A percentile compares a stretch with the other conserved stretches of the same genome.
These are phyloP conservation scores for Muscidifurax raptorellus DNA, from an alignment of 1,140 invertebrate genomes.

Conservation along the genomic window DNA sequence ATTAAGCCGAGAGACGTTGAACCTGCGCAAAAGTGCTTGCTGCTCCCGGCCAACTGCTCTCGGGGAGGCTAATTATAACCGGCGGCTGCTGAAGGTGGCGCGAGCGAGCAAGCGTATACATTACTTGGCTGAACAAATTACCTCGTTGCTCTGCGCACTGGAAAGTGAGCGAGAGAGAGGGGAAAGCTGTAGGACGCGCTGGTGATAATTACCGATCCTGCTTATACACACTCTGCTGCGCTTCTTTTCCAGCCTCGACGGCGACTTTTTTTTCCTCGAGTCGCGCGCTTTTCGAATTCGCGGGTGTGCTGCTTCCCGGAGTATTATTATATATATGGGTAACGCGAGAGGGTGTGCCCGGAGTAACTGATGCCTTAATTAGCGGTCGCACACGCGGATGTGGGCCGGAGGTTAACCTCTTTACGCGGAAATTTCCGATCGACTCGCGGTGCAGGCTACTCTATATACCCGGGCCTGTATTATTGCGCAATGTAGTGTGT, in stretches of 20 bases:
- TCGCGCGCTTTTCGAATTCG: not conserved
- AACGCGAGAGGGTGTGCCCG: not conserved
- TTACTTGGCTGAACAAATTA: conserved; percentile 66
- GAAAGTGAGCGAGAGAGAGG: conserved; percentile 20
- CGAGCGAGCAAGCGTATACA: conserved; percentile 36
- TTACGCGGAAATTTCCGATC: not conserved
- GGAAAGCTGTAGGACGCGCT: conserved; percentile 44
- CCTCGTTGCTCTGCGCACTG: conserved; percentile 59
- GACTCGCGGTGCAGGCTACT: not conserved
- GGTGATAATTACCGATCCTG: conserved; percentile 64
- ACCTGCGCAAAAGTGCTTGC: conserved; percentile 53
- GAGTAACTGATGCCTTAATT: conserved; percentile 39
- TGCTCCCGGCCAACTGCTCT: conserved; percentile 51
- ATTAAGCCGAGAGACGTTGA: conserved; percentile 56
- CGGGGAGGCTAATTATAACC: conserved; percentile 65
- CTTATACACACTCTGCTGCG: conserved; percentile 10
- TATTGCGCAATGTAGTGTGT: not conserved
- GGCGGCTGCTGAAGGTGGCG: conserved; percentile 59
- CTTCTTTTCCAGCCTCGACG: not conserved
- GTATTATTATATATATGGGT: not conserved
- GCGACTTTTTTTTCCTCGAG: not conserved
- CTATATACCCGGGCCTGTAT: not conserved
- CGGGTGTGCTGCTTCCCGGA: too few species aligned
- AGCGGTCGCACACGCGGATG: not conserved
- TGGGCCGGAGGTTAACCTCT: not conserved